phyloP scores from a whole-genome alignment of 2,888 invertebrate genomes.

The Aporophyla nigra region DNA sequence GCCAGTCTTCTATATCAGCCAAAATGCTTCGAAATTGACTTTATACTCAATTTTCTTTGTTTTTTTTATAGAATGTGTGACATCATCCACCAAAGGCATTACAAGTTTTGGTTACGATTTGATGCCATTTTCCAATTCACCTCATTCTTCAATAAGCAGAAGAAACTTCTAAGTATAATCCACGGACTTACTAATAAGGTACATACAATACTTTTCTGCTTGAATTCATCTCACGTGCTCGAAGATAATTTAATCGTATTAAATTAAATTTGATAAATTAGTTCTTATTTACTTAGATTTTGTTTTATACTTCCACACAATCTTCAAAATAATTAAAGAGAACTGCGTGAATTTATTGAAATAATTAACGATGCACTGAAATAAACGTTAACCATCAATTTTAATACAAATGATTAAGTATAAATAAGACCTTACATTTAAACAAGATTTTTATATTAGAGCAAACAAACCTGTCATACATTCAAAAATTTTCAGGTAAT shows the following conservation, averaged over 20 bases:
- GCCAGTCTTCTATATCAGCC: background rate
- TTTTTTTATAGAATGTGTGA: conserved; percentile 93
- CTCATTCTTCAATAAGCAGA: conserved; percentile 93
- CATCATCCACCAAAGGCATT: conserved; percentile 94
- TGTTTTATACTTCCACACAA: background rate
- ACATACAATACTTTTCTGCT: conserved; percentile 2
- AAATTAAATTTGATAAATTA: background rate
- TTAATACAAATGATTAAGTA: background rate
- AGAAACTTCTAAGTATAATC: conserved; percentile 92
- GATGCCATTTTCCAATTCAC: conserved; percentile 94
- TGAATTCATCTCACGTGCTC: conserved; percentile 2
- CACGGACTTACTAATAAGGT: conserved; percentile 95
- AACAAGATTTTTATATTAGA: background rate
- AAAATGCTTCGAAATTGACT: background rate
- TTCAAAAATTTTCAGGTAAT: conserved; percentile 83
- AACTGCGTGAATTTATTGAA: background rate
- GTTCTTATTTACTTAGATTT: background rate
- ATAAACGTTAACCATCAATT: background rate
- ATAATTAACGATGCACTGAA: background rate
- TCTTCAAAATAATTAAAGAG: background rate
- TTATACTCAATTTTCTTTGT: background rate
- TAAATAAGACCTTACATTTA: background rate
- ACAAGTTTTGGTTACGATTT: conserved; percentile 93
- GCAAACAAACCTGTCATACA: background rate
- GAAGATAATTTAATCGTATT: background rate